These are phyloP conservation scores for Callosobruchus maculatus DNA, from an alignment of 2,888 invertebrate species.

Conservation along the genomic window DNA sequence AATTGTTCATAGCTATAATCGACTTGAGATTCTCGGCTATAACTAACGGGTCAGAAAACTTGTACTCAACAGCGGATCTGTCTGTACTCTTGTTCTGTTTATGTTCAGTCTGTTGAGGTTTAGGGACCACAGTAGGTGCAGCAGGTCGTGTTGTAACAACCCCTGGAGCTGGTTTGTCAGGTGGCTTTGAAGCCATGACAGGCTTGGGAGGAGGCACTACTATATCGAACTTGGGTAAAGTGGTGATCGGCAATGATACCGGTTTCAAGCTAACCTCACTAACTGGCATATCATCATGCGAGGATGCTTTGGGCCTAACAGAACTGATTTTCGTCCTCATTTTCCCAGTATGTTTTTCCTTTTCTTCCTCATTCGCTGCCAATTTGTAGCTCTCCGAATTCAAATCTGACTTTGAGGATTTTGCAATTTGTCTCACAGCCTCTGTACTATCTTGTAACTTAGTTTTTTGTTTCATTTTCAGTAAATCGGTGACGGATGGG, in stretches of 20 bases:
- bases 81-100: conserved; percentile 15
- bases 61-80: conserved; percentile 33
- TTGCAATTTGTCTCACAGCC: conserved; percentile 59
- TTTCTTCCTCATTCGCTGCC: conserved; percentile 24
- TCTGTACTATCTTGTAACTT: conserved; percentile 59
- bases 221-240: conserved; percentile 57
- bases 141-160: not conserved
- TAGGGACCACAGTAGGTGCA: conserved; percentile 4
- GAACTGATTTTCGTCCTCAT: conserved; percentile 45
- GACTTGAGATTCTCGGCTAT: conserved; percentile 46
- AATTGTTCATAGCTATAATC: conserved; percentile 52
- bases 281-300: conserved; percentile 43
- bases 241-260: conserved; percentile 55
- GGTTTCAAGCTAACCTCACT: conserved; percentile 52
- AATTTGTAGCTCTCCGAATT: conserved; percentile 38
- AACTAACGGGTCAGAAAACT: conserved; percentile 53
- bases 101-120: conserved; percentile 14
- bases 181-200: conserved; percentile 7
- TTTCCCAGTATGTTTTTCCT: conserved; percentile 47
- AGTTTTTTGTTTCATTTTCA: conserved; percentile 58
- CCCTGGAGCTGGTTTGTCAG: conserved; percentile 7
- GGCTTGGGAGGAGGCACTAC: conserved; percentile 42
- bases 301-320: conserved; percentile 30
- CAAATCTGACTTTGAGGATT: conserved; percentile 51
- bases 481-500: conserved; percentile 61